Percentiles rank a stretch among this genome's conserved stretches.
Conservation (phyloP, 2,888 invertebrate genomes). For the Epinotia ramella region DNA sequence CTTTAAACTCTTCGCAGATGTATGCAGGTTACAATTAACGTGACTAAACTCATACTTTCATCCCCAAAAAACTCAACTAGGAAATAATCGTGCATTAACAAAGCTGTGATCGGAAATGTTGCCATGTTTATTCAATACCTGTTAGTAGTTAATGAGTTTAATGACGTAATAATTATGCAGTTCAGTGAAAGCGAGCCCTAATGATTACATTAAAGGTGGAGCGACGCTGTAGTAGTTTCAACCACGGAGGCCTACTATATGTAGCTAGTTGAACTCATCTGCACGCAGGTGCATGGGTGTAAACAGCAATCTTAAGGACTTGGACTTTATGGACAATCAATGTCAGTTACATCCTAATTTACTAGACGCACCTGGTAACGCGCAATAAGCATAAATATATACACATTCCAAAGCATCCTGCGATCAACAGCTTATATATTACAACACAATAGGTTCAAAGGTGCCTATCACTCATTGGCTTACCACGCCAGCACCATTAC, state of each 20-base stretch:
- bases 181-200: conserved; percentile 17
- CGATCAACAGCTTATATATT: conserved; percentile 57
- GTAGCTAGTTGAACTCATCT: no score
- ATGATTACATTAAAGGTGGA: conserved; percentile 4
- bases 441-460: conserved; percentile 74
- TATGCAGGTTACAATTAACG: no score
- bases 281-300: no score
- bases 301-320: neutral
- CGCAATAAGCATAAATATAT: conserved; percentile 10
- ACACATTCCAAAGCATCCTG: conserved; percentile 19
- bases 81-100: no score
- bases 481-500: conserved; percentile 73
- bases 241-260: no score
- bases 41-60: no score
- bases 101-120: neutral
- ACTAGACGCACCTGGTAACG: conserved; percentile 4
- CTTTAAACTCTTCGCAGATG: no score
- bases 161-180: conserved; percentile 20
- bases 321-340: neutral
- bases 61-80: no score
- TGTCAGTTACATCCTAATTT: neutral
- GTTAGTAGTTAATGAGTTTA: conserved; percentile 1
- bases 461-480: conserved; percentile 82
- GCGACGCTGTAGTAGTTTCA: neutral
- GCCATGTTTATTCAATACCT: neutral